These are phyloP conservation scores for Lasioglossum villosulum DNA, from an alignment of 2,888 invertebrate genomes.

Conservation along the genomic window DNA sequence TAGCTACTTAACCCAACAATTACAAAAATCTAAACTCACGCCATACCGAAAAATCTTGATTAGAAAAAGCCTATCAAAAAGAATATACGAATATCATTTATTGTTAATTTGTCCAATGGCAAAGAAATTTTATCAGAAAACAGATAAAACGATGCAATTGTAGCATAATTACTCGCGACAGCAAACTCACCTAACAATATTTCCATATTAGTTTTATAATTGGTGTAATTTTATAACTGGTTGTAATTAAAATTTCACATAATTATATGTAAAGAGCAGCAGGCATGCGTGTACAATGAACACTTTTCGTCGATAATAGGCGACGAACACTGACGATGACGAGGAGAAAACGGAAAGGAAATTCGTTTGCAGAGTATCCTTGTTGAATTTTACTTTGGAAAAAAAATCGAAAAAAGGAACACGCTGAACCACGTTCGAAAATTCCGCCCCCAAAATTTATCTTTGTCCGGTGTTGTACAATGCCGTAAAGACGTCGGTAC, in stretches of 20 bases:
- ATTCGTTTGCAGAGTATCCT: slow-evolving; percentile 9
- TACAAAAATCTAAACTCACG: background rate
- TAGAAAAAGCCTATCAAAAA: background rate
- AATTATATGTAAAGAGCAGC: slow-evolving; percentile 72
- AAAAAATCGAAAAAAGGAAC: slow-evolving; percentile 26
- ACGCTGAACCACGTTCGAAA: slow-evolving; percentile 7
- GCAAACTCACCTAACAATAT: slow-evolving; percentile 33
- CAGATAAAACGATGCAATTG: background rate
- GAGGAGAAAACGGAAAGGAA: slow-evolving; percentile 55
- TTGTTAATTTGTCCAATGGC: background rate
- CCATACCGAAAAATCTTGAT: background rate
- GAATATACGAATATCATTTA: background rate
- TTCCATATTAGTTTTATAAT: slow-evolving; percentile 31
- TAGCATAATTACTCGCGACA: background rate
- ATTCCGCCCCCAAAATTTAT: slow-evolving; percentile 20
- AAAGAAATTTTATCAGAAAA: background rate
- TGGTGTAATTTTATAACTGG: slow-evolving; percentile 17
- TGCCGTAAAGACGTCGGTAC: slow-evolving; percentile 55
- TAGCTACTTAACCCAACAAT: slow-evolving; percentile 20
- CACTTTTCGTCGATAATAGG: slow-evolving; percentile 68
- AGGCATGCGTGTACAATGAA: slow-evolving; percentile 78
- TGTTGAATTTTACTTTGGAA: slow-evolving; percentile 19
- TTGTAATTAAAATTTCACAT: slow-evolving; percentile 50
- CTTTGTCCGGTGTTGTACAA: slow-evolving; percentile 31
- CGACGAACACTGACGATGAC: slow-evolving; percentile 67